phyloP scores from a whole-genome alignment of 2,888 invertebrate genomes.

The Epicampocera succincta region DNA sequence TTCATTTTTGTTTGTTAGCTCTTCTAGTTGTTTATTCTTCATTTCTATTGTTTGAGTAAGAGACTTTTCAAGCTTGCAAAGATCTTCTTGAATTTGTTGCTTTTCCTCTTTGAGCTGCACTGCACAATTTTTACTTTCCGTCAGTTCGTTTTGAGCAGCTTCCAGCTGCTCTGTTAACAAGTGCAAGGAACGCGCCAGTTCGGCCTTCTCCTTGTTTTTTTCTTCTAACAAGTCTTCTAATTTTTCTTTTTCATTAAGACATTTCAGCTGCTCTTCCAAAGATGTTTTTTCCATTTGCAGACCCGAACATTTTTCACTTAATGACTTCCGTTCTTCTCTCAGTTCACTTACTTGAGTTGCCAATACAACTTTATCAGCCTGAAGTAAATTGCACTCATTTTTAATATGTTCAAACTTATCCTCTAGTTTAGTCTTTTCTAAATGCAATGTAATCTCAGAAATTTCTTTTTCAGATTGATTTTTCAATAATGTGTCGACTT shows the following conservation, averaged over 20 bases:
- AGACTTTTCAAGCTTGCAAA: background rate
- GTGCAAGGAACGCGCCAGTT: slow-evolving; percentile 14
- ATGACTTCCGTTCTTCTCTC: slow-evolving; percentile 46
- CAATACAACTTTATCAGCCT: slow-evolving; percentile 1
- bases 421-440: slow-evolving; percentile 12
- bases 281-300: slow-evolving; percentile 18
- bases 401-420: slow-evolving; percentile 22
- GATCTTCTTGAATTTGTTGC: slow-evolving; percentile 8
- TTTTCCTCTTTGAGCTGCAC: slow-evolving; percentile 1
- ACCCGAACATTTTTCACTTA: slow-evolving; percentile 21
- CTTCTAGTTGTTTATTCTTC: slow-evolving; percentile 23
- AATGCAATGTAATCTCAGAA: too few relatives aligned
- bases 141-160: slow-evolving; percentile 9
- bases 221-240: slow-evolving; percentile 35
- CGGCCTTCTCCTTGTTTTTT: slow-evolving; percentile 40
- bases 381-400: slow-evolving; percentile 24
- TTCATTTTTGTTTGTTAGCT: slow-evolving; percentile 22
- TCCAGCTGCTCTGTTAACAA: slow-evolving; percentile 45
- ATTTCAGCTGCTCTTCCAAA: slow-evolving; percentile 42
- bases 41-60: slow-evolving; percentile 11
- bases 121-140: slow-evolving; percentile 13
- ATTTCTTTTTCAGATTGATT: background rate
- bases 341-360: slow-evolving; percentile 30
- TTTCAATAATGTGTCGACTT: slow-evolving; percentile 6
- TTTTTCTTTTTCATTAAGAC: slow-evolving; percentile 50